Percentiles rank a stretch among this genome's conserved stretches.
phyloP scores from a whole-genome alignment of 2,888 invertebrate genomes.

The Epicampocera succincta region DNA sequence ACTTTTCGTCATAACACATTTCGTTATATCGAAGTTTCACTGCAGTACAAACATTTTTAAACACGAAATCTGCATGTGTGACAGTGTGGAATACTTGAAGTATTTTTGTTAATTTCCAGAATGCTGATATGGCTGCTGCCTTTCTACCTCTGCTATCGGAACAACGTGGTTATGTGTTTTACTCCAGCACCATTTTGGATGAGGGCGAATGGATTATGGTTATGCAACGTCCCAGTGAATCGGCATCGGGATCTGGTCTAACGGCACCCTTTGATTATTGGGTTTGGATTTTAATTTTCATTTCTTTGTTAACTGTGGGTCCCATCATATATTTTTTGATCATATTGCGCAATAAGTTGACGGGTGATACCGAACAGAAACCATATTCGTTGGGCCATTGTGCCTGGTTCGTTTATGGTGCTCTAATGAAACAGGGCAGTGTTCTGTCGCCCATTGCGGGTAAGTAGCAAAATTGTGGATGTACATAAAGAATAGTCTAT shows the following conservation, averaged over 20 bases:
- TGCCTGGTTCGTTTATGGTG: slow-evolving; percentile 92
- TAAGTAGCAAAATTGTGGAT: slow-evolving; percentile 79
- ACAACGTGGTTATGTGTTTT: slow-evolving; percentile 83
- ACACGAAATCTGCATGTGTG: no score
- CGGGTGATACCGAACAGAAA: slow-evolving; percentile 84
- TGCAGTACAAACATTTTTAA: no score
- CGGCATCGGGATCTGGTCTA: slow-evolving; percentile 91
- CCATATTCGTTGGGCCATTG: slow-evolving; percentile 87
- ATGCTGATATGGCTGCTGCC: slow-evolving; percentile 90
- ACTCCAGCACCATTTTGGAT: slow-evolving; percentile 84
- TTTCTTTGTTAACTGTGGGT: slow-evolving; percentile 88
- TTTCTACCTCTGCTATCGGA: slow-evolving; percentile 87
- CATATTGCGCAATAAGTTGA: slow-evolving; percentile 84
- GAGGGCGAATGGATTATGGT: slow-evolving; percentile 90
- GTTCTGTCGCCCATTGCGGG: slow-evolving; percentile 90
- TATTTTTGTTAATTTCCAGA: slow-evolving; percentile 80
- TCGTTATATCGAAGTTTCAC: no score
- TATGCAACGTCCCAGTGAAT: slow-evolving; percentile 90
- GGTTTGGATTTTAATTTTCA: slow-evolving; percentile 88
- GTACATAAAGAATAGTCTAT: no score
- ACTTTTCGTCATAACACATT: no score
- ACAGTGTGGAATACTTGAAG: no score
- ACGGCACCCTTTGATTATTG: slow-evolving; percentile 89
- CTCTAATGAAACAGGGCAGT: slow-evolving; percentile 93
- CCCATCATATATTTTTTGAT: slow-evolving; percentile 90